These are phyloP conservation scores for Andrena cerasifolii DNA, from an alignment of 1,140 invertebrate genomes.

Conservation along the genomic window DNA sequence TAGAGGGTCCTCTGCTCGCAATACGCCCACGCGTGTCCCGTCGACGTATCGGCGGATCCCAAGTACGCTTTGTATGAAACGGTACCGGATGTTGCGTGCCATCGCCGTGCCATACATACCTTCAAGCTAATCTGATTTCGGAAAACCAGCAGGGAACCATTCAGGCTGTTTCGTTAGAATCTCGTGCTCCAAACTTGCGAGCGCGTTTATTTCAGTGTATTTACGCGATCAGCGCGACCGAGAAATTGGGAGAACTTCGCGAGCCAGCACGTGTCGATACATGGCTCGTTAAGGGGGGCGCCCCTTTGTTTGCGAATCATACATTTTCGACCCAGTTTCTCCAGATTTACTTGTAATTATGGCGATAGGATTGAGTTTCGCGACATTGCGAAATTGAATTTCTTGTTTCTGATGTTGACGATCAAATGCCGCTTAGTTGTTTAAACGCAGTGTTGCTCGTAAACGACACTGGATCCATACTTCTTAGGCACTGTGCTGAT, in stretches of 20 bases:
- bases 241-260: constrained; percentile 49
- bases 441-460: background rate
- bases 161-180: background rate
- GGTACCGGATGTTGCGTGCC: background rate
- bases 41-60: background rate
- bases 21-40: background rate
- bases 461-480: background rate
- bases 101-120: too few relatives aligned
- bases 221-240: background rate
- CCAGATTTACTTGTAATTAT: constrained; percentile 6
- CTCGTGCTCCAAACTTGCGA: too few relatives aligned
- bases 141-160: background rate
- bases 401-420: background rate
- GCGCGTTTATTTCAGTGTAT: background rate
- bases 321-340: constrained; percentile 29
- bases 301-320: background rate
- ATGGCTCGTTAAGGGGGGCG: too few relatives aligned
- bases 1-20: constrained; percentile 2
- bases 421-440: constrained; percentile 1
- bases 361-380: constrained; percentile 3
- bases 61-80: constrained; percentile 1
- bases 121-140: too few relatives aligned
- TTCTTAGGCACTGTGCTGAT: background rate
- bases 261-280: too few relatives aligned
- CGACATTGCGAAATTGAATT: background rate